Percentiles rank a stretch among this genome's conserved stretches.
These are phyloP conservation scores for Scyliorhinus canicula DNA, from an alignment of 2,797 vertebrate genomes.

Conservation along the genomic window DNA sequence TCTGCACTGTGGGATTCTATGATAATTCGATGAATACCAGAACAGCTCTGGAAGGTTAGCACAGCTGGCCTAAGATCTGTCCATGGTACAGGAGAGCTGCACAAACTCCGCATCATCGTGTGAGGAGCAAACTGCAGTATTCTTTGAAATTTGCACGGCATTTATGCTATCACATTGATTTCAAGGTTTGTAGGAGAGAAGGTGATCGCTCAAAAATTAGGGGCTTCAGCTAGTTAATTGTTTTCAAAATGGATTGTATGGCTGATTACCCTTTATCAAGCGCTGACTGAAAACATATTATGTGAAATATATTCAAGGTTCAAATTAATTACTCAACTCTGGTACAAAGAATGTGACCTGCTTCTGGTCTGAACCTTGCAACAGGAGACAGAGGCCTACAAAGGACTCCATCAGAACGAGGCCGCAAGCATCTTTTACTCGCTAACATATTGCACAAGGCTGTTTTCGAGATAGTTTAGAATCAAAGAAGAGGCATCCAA, in stretches of 20 bases:
- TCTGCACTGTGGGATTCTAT: no score
- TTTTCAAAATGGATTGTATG: slow-evolving; percentile 23
- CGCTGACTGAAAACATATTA: neutral
- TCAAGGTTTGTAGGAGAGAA: neutral
- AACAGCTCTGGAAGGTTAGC: neutral
- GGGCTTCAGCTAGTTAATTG: slow-evolving; percentile 6
- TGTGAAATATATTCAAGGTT: slow-evolving; percentile 9
- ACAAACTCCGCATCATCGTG: neutral
- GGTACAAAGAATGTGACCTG: neutral
- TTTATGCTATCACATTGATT: neutral
- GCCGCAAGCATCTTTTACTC: neutral
- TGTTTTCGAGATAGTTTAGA: neutral
- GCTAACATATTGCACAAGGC: neutral
- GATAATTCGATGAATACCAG: no score
- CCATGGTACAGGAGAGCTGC: neutral
- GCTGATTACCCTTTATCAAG: neutral
- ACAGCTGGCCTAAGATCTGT: neutral
- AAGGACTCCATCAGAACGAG: neutral
- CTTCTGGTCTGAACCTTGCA: neutral
- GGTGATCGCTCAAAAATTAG: slow-evolving; percentile 17
- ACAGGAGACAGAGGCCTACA: neutral
- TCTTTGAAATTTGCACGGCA: neutral
- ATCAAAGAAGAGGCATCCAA: neutral
- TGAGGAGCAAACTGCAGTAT: neutral
- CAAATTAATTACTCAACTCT: slow-evolving; percentile 26